A percentile compares a stretch with the other conserved stretches of the same genome.
phyloP scores from a whole-genome alignment of 2,888 invertebrate genomes.

The Malacosoma neustria region DNA sequence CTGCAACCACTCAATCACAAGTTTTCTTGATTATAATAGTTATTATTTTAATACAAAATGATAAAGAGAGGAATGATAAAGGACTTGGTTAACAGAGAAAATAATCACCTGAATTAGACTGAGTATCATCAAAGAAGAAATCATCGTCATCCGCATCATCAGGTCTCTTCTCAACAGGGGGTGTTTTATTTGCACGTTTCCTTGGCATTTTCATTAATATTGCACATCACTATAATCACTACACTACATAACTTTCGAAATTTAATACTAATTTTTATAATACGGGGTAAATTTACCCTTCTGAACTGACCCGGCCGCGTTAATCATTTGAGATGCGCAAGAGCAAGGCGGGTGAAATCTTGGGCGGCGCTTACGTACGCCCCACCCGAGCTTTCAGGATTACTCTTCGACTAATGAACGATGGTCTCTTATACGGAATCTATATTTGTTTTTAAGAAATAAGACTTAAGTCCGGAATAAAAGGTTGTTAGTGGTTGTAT shows the following conservation, averaged over 20 bases:
- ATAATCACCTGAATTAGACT: constrained; percentile 52
- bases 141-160: constrained; percentile 61
- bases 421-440: no score
- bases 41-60: no score
- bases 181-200: constrained; percentile 48
- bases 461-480: no score
- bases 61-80: no score
- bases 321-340: constrained; percentile 44
- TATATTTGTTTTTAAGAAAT: no score
- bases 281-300: constrained; percentile 24
- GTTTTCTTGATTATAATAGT: no score
- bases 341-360: constrained; percentile 48
- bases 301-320: constrained; percentile 23
- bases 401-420: constrained; percentile 36
- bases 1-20: no score
- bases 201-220: constrained; percentile 48
- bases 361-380: constrained; percentile 57
- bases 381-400: constrained; percentile 49
- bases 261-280: constrained; percentile 4
- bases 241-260: constrained; percentile 18
- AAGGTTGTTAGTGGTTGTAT: no score
- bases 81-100: neutral
- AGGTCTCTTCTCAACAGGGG: constrained; percentile 41
- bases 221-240: constrained; percentile 22
- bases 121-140: constrained; percentile 61